A percentile compares a stretch with the other conserved stretches of the same genome.
Evolutionary conservation across 2,113 vertebrate genomes (phyloP).

Genomic region (Parus major): DNA sequence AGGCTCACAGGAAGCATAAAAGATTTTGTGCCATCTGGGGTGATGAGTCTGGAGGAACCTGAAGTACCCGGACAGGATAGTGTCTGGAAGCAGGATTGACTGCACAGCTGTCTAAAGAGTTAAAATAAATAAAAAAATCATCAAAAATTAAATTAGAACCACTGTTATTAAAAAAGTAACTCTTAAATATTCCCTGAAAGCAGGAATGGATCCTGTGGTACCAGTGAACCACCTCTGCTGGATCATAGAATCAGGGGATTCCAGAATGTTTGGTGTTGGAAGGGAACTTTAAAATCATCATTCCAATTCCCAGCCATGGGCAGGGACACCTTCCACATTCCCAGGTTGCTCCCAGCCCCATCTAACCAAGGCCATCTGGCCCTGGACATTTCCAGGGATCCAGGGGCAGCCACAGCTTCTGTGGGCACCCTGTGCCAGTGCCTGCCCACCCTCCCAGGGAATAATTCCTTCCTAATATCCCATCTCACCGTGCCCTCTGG

Average conservation of each 20-base stretch:
- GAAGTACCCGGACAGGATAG: rapidly evolving
- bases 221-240: neutral
- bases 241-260: neutral
- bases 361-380: neutral
- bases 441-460: rapidly evolving
- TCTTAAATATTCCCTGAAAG: neutral
- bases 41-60: neutral
- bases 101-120: neutral
- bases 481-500: rapidly evolving
- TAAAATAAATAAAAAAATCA: neutral
- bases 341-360: rapidly evolving
- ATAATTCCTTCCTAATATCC: rapidly evolving
- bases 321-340: rapidly evolving
- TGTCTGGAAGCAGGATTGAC: neutral
- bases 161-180: neutral
- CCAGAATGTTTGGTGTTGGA: neutral
- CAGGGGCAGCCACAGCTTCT: neutral
- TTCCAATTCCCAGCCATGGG: neutral
- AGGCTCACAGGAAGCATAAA: neutral
- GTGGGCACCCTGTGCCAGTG: neutral
- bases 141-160: neutral
- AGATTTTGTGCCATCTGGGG: neutral
- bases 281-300: neutral
- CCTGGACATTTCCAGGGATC: neutral
- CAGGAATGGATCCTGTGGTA: neutral